Percentiles rank a stretch among this genome's conserved stretches.
Evolutionary conservation across 2,888 invertebrate species (phyloP).

Genomic region (Rhogogaster chlorosoma): DNA sequence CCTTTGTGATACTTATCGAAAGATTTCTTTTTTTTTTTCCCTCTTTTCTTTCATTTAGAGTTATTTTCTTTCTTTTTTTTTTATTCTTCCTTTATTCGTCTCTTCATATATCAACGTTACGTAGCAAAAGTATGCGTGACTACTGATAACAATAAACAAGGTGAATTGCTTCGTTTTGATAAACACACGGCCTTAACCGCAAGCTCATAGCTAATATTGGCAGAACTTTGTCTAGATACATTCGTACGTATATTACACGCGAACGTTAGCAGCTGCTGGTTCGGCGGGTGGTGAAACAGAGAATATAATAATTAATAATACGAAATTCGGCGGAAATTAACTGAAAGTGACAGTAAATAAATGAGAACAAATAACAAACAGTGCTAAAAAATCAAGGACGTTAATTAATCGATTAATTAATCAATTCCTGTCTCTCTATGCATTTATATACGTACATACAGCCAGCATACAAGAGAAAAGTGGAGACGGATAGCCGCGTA

Average conservation of each 20-base stretch:
- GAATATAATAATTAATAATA: neutral
- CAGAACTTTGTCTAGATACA: slow-evolving; percentile 6
- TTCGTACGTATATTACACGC: neutral
- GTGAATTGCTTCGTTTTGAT: slow-evolving; percentile 37
- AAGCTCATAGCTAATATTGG: slow-evolving; percentile 30
- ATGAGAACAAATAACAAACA: neutral
- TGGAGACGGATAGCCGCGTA: neutral
- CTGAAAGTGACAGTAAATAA: neutral
- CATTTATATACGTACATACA: neutral
- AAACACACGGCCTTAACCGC: slow-evolving; percentile 6
- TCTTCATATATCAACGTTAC: neutral
- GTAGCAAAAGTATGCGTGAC: neutral
- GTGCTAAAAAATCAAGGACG: neutral
- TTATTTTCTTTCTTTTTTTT: neutral
- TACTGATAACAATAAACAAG: slow-evolving; percentile 38
- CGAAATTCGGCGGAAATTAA: neutral
- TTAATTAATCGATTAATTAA: neutral
- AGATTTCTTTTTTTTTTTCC: neutral
- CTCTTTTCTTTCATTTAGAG: neutral
- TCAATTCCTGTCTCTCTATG: neutral
- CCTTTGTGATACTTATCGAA: neutral
- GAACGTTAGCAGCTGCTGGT: neutral
- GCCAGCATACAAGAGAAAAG: neutral
- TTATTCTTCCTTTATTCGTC: no score
- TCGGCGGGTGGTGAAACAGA: neutral